Base-by-base conservation (phyloP, 2,113 vertebrate genomes). In the Dromaius novaehollandiae region DNA sequence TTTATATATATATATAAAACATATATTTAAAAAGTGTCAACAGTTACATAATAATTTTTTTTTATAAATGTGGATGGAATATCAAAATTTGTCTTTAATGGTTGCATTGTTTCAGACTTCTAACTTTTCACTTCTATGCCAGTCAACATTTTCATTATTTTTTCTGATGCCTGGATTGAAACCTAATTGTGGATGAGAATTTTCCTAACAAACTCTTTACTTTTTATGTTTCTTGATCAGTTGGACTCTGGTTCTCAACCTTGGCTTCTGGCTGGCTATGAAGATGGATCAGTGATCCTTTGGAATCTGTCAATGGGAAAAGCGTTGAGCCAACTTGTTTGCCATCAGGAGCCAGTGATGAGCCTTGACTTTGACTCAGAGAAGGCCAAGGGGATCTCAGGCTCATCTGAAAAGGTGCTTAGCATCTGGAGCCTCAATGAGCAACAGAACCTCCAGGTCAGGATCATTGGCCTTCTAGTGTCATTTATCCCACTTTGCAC, bases 391-490 rank as follows among this genome's bases (percentile, higher is more conserved):
- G 99, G 99, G 74, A 93, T 99, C 96, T 99, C 99, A 0, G 99
- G 99, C 95, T 99, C 99, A 4, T 99, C 99, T 2, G 99, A 99
- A 96, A 99, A 99, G 96, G 97, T 92, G 32, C 98, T 99, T 60
- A 97, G 97, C 81, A 98, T 99, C 98, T 99, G 99, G 99, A 98
- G 83, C 73, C 97, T 99, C 97, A 98, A 99, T 89, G 95, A 96
- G 92, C 99, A 98, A 97, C 99, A 98, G 97, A 98, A 98, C 96
- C 97, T 99, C 83, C 98, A 99, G 99, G 99, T 99, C 98, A 99
- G 99, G 94, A 96, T 51, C 92, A 76, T 7, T 86, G 96, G 96
- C 93, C 93, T 92, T 60, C 58, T 83, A 70, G 91, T 84, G 94
- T 96, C 97, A 96, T 98, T 97, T 98, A 97, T 98, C 97, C 97